Evolutionary conservation across 2,113 vertebrate genomes (phyloP), one percentile per base, ranked within the genome.

Genomic region (Ceuthmochares aereus): DNA sequence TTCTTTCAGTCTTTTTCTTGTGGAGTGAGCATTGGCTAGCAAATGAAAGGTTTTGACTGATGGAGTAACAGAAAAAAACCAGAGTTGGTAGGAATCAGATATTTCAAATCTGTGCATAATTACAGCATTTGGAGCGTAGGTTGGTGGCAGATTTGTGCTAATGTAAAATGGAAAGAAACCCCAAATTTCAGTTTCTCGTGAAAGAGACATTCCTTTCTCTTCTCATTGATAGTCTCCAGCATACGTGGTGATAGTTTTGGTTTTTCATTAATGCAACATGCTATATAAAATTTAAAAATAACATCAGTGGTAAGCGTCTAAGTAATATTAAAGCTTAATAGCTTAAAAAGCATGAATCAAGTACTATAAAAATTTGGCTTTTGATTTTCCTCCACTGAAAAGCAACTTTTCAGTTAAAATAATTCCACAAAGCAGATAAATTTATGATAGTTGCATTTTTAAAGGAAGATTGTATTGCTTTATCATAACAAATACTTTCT

Each of bases 81-180:
- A 67, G 40, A 76, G 17, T 15, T 67, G 26, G 74, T 87, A 83
- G 59, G 82, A 87, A 93, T 32, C 19, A 56, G 77, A 52, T 83
- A 73, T 76, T 91, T 87, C 70, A 74, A 62, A 83, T 74, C 84
- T 83, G 64, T 93, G 75, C 43, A 42, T 67, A 88, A 77, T 88
- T 93, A 60, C 72, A 88, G 55, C 87, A 90, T 90, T 93, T 95
- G 78, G 84, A 97, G 88, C 12, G 42, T 92, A 64, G 93, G 89
- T 76, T 92, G 76, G 51, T 78, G 68, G 59, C 79, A 90, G 75
- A 84, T 95, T 89, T 85, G 32, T 79, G 73, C 52, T 93, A 81
- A 92, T 78, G n/a, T 83, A 47, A 89, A 88, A 84, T 92, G 59
- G 42, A 93, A 95, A 72, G 59, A 91, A 95, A 5, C 5, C 36